Base-by-base conservation (phyloP, 1,140 invertebrate genomes). In the Zophobas atratus region DNA sequence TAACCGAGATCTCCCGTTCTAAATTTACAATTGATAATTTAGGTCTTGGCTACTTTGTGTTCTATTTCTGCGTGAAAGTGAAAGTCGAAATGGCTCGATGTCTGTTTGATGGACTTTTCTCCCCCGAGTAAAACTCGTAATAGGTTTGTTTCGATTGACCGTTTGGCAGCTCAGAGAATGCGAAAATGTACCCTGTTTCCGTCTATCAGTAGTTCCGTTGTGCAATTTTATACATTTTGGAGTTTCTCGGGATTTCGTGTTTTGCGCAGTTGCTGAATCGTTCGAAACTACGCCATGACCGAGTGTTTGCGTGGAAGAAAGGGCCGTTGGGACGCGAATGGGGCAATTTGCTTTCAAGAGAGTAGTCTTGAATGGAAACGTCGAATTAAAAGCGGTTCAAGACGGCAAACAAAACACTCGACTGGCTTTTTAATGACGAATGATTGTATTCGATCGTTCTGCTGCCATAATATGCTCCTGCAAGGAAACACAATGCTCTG, bases 1-100 rank as follows among this genome's bases (percentile, higher is more conserved):
- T 53, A 72, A 72, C 46, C 48, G 70, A 72, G 48, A 72, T 72
- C 70, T 72, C 56, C 73, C 53, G 51, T 41, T 75, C 73, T 75
- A 75, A 55, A 56, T 75, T 46, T 75, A 56, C 70, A 20, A 46
- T 75, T 51, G 2, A 46, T 74, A 70, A 74, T 74, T 60, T 33
- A 60, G 73, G 73, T 75, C 73, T 75, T 75, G 73, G 73, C 73
- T 75, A 75, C 53, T 75, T 75, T 39, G 51, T 60, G 73, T n/a
- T 75, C 73, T 75, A 75, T 75, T 75, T 75, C 60, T 56, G 48
- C 41, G 55, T 55, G 73, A 75, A 75, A 75, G 73, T 75, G 73
- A 75, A 75, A 75, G 73, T 75, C 43, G n/a, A 41, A 75, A 75
- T 56, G 38, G 51, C 32, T 53, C 39, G 33, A 20, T 20, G 20